Base-by-base conservation (phyloP, 2,113 vertebrate species). In the Gambusia holbrooki region DNA sequence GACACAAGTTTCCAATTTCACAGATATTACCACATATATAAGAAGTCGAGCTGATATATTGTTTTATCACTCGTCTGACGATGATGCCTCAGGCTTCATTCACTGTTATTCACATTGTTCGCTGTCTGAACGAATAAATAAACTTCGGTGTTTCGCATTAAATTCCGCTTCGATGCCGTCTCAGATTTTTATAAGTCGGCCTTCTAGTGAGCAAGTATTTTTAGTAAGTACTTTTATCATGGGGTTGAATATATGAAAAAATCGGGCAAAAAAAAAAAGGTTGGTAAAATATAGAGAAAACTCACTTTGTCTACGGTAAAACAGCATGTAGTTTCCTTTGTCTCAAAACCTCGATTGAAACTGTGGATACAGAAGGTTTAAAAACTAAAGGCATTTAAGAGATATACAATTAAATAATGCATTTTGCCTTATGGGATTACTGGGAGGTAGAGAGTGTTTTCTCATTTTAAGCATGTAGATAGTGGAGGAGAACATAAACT, bases 1-100 rank as follows among this genome's bases (percentile, higher is more conserved):
- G 62, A 74, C 48, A 48, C 27, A 62, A 25, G 48, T 77, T 87
- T 80, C 75, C 65, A 80, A 73, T 82, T 88, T 85, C 66, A 80
- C 60, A 82, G 65, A 69, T 79, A 42, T 85, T 73, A 84, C 61
- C 45, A 54, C 74, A 62, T 58, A 62, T 58, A 65, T 77, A 40
- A 0, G 11, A 79, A 71, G 58, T 82, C 12, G 63, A 66, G 77
- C 54, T 61, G 65, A 79, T 54, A 37, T 66, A 66, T 66, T 76
- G 76, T 70, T 80, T 69, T 67, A 66, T 10, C 66, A 71, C 58
- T 81, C 76, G 69, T 83, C 62, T 75, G 66, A 65, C 62, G 63
- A 76, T 67, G 35, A 66, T 54, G 66, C 77, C 69, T 66, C 25
- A 29, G 69, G 77, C 35, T 0, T 80, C 54, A 80, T 66, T 78